Evolutionary conservation across 2,888 invertebrate genomes (phyloP).

Genomic region (Lymantria dispar): DNA sequence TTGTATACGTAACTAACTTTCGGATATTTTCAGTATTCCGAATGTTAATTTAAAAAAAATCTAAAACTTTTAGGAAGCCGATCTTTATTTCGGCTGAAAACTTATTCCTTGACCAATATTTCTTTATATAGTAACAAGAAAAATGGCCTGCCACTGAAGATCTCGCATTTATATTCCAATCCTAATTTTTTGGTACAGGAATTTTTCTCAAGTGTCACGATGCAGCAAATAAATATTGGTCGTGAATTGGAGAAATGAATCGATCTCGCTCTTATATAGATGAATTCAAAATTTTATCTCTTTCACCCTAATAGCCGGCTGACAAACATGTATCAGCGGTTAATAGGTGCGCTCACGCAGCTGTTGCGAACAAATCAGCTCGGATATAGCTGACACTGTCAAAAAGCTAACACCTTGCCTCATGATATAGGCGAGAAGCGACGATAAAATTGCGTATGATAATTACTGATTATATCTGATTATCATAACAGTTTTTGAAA

Average conservation of each 20-base stretch:
- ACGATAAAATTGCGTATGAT: not conserved
- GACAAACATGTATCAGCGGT: slow-evolving; percentile 83
- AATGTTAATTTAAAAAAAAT: slow-evolving; percentile 10
- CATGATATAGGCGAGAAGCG: slow-evolving; percentile 49
- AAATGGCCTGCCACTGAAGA: slow-evolving; percentile 64
- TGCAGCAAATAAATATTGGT: slow-evolving; percentile 77
- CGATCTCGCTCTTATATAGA: slow-evolving; percentile 76
- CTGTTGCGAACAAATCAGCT: slow-evolving; percentile 82
- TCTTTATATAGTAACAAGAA: slow-evolving; percentile 71
- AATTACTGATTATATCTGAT: no score
- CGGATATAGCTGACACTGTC: slow-evolving; percentile 81
- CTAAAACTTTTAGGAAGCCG: slow-evolving; percentile 12
- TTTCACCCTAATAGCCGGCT: slow-evolving; percentile 81
- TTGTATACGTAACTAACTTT: no score
- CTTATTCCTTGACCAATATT: slow-evolving; percentile 65
- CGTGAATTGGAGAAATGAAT: slow-evolving; percentile 74
- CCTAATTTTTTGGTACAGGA: slow-evolving; percentile 70
- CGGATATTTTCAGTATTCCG: no score
- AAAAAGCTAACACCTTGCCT: slow-evolving; percentile 68
- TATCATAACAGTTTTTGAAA: no score
- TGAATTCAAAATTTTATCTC: slow-evolving; percentile 73
- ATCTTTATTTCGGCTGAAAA: slow-evolving; percentile 19
- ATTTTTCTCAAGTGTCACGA: slow-evolving; percentile 72
- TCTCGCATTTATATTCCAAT: slow-evolving; percentile 65
- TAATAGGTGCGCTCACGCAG: slow-evolving; percentile 81